These are phyloP conservation scores for Hermaeophaga mercurialis DNA, from an alignment of 2,888 invertebrate species.

Conservation along the genomic window DNA sequence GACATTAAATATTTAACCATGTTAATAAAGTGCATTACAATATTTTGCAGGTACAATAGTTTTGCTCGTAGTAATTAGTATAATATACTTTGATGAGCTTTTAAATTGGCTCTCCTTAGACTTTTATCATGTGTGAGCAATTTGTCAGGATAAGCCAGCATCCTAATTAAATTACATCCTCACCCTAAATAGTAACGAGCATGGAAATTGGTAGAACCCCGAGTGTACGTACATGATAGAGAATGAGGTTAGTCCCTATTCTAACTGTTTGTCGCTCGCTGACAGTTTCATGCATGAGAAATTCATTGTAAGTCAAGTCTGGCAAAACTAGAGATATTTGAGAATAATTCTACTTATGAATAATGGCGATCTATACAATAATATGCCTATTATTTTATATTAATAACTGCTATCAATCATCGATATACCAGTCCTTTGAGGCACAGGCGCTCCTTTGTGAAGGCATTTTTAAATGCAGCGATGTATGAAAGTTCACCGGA, in stretches of 20 bases:
- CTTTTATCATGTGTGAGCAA: background rate
- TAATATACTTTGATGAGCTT: too few relatives aligned
- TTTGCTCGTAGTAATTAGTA: too few relatives aligned
- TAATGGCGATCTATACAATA: constrained; percentile 21
- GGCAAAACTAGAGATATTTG: constrained; percentile 21
- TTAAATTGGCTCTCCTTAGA: too few relatives aligned
- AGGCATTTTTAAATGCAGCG: constrained; percentile 3
- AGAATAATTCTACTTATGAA: constrained; percentile 24
- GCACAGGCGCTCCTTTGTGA: constrained; percentile 12
- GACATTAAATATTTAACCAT: too few relatives aligned
- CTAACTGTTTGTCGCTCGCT: constrained; percentile 20
- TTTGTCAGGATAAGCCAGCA: constrained; percentile 7
- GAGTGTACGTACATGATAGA: constrained; percentile 17
- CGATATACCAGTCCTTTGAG: constrained; percentile 9
- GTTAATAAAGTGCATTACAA: too few relatives aligned
- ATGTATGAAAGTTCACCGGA: constrained; percentile 6
- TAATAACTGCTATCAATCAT: constrained; percentile 14
- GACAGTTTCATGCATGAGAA: constrained; percentile 28
- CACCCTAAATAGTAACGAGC: constrained; percentile 4
- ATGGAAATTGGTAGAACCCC: constrained; percentile 1
- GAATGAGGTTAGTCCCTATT: constrained; percentile 25
- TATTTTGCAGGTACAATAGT: too few relatives aligned
- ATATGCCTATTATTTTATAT: constrained; percentile 18
- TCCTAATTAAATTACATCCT: constrained; percentile 8
- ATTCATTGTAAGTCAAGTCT: constrained; percentile 22